These are phyloP conservation scores for Loripinus fragilis DNA, from an alignment of 2,888 invertebrate genomes.

Conservation along the genomic window DNA sequence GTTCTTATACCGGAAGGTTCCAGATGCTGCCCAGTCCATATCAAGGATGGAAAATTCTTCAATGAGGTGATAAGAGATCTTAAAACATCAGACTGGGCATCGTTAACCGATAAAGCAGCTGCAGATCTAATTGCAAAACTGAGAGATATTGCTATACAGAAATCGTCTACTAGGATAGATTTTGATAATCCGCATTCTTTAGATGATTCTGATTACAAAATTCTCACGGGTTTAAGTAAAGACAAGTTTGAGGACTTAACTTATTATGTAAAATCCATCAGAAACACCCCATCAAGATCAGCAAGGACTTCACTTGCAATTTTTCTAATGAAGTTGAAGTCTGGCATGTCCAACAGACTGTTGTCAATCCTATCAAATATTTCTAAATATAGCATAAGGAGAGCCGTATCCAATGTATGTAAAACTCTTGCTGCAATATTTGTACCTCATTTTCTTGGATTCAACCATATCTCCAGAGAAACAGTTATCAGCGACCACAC, in stretches of 20 bases:
- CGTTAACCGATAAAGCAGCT: background rate
- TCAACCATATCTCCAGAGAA: conserved; percentile 32
- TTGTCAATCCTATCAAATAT: conserved; percentile 45
- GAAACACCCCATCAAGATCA: conserved; percentile 36
- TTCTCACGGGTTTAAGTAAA: conserved; percentile 30
- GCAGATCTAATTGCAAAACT: background rate
- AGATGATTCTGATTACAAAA: conserved; percentile 18
- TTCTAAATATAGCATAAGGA: conserved; percentile 38
- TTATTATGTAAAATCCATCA: conserved; percentile 12
- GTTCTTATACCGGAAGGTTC: conserved; percentile 17
- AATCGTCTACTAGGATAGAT: background rate
- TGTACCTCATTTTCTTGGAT: conserved; percentile 38
- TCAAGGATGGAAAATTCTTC: background rate
- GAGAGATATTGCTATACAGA: background rate
- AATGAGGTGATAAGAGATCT: background rate
- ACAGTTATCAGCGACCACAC: conserved; percentile 47
- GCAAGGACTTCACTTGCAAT: conserved; percentile 41
- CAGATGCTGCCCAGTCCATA: conserved; percentile 29
- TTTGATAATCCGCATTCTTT: background rate
- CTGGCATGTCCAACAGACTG: conserved; percentile 41
- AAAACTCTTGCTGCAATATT: conserved; percentile 29
- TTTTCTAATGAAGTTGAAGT: conserved; percentile 43
- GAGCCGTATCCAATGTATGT: conserved; percentile 43
- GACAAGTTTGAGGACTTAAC: conserved; percentile 38
- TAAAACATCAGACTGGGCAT: background rate